Conservation (phyloP, 1,140 invertebrate genomes). For the Halyomorpha halys region DNA sequence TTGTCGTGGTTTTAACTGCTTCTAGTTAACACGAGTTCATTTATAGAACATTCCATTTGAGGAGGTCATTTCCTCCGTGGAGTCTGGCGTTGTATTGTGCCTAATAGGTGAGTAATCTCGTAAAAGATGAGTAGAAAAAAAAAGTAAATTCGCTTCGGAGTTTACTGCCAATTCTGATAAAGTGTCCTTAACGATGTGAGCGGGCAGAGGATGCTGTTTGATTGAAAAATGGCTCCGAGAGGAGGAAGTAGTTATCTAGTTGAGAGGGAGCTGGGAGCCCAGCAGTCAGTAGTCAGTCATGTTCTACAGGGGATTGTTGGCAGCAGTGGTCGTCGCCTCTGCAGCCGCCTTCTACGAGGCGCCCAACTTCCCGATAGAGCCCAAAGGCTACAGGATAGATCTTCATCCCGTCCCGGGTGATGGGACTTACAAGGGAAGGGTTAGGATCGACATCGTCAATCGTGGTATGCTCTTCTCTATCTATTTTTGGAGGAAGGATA, state of each 20-base stretch:
- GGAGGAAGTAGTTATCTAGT: conserved; percentile 9
- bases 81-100: neutral
- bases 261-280: neutral
- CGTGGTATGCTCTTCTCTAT: conserved; percentile 13
- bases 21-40: too few relatives aligned
- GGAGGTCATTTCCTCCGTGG: too few relatives aligned
- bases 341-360: conserved; percentile 15
- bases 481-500: too few relatives aligned
- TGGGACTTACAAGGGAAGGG: conserved; percentile 31
- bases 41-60: too few relatives aligned
- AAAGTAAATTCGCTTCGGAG: neutral
- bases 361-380: conserved; percentile 22
- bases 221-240: conserved; percentile 5
- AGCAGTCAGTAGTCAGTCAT: neutral
- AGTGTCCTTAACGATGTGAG: neutral
- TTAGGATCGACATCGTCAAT: conserved; percentile 28
- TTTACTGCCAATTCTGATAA: neutral
- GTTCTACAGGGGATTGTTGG: neutral
- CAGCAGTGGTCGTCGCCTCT: neutral
- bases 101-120: neutral
- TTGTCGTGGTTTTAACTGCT: too few relatives aligned
- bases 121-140: neutral
- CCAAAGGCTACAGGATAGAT: conserved; percentile 31
- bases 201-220: conserved; percentile 4
- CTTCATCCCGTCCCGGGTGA: conserved; percentile 31